Conservation (phyloP, 2,888 invertebrate genomes). For the Sylvicola cinctus region DNA sequence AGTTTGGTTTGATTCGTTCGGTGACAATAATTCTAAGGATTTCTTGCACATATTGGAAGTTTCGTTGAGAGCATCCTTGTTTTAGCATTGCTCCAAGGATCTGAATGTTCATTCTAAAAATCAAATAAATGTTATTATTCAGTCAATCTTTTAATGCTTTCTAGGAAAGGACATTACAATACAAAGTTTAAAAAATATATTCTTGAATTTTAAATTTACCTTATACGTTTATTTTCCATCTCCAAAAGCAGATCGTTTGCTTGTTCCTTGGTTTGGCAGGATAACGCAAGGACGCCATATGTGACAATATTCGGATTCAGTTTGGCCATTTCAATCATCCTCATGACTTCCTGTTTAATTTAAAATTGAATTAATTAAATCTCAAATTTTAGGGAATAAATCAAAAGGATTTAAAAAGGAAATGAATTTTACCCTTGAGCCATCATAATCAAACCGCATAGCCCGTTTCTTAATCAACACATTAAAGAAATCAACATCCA, state of each 20-base stretch:
- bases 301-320: conserved; percentile 57
- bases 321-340: conserved; percentile 31
- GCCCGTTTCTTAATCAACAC: conserved; percentile 65
- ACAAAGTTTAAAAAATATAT: conserved; percentile 3
- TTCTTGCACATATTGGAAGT: conserved; percentile 45
- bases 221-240: conserved; percentile 44
- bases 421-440: conserved; percentile 49
- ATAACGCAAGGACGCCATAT: conserved; percentile 65
- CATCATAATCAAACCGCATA: conserved; percentile 42
- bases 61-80: conserved; percentile 34
- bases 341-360: conserved; percentile 29
- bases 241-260: conserved; percentile 43
- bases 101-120: conserved; percentile 45
- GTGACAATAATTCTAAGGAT: conserved; percentile 42
- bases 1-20: conserved; percentile 39
- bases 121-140: too few relatives aligned
- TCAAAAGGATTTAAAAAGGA: neutral
- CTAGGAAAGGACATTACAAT: conserved; percentile 5
- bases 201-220: conserved; percentile 23
- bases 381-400: conserved; percentile 1
- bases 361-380: conserved; percentile 14
- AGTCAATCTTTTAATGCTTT: too few relatives aligned
- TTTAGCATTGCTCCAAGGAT: conserved; percentile 54
- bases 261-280: conserved; percentile 42
- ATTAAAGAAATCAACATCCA: conserved; percentile 72